Percentiles rank a stretch among this genome's conserved stretches.
Evolutionary conservation across 1,140 invertebrate genomes (phyloP).

Genomic region (Drosophila kikkawai): DNA sequence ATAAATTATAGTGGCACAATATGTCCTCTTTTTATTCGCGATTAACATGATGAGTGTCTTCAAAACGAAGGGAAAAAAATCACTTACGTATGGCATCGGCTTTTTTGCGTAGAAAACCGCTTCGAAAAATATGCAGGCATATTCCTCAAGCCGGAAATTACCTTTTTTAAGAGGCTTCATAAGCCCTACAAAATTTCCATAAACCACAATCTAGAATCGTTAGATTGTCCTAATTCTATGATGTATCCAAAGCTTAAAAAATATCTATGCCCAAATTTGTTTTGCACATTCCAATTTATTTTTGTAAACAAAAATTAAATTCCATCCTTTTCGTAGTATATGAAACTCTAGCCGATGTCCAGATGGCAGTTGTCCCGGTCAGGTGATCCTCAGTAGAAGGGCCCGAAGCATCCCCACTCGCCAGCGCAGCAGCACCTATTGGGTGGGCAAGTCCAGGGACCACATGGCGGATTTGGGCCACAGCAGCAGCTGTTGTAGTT

Average conservation of each 20-base stretch:
- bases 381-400: slow-evolving; percentile 45
- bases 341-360: not conserved
- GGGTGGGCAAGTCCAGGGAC: slow-evolving; percentile 70
- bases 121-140: too few relatives aligned
- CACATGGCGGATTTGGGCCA: slow-evolving; percentile 66
- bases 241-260: too few relatives aligned
- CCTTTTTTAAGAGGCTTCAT: too few relatives aligned
- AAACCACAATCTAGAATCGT: too few relatives aligned
- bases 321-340: not conserved
- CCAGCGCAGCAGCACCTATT: slow-evolving; percentile 62
- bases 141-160: too few relatives aligned
- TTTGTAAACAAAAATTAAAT: slow-evolving; percentile 12
- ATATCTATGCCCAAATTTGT: too few relatives aligned
- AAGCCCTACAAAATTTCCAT: too few relatives aligned
- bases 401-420: slow-evolving; percentile 66
- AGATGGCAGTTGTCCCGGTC: not conserved
- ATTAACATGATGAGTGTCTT: not conserved
- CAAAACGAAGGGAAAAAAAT: too few relatives aligned
- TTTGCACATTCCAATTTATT: slow-evolving; percentile 14
- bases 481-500: slow-evolving; percentile 65
- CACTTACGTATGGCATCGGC: too few relatives aligned
- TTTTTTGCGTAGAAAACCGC: too few relatives aligned
- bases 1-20: not conserved
- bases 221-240: too few relatives aligned
- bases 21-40: not conserved